A percentile compares a stretch with the other conserved stretches of the same genome.
Evolutionary conservation across 2,113 vertebrate species (phyloP).

Genomic region (Paralichthys olivaceus): DNA sequence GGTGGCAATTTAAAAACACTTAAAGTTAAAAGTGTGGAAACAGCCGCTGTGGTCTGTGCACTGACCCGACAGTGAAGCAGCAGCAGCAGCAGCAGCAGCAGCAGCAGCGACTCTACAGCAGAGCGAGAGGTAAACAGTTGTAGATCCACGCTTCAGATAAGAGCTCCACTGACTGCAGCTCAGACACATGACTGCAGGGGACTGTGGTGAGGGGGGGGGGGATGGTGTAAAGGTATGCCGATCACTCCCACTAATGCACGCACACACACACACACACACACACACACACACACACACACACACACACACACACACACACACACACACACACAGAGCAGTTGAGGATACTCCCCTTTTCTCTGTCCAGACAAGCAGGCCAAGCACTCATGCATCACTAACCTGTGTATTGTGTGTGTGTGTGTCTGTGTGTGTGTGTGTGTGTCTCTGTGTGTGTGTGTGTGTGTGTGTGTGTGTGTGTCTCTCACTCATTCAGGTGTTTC

Average conservation of each 20-base stretch:
- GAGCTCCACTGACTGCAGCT: neutral
- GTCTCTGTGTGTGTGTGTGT: neutral
- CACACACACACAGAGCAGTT: constrained; percentile 20
- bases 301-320: constrained; percentile 21
- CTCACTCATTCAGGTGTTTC: constrained; percentile 14
- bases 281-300: neutral
- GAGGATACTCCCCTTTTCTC: constrained; percentile 45
- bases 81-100: too few relatives aligned
- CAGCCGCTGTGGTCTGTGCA: neutral
- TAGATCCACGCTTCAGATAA: constrained; percentile 58
- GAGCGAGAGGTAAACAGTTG: constrained; percentile 38
- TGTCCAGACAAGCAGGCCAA: constrained; percentile 61
- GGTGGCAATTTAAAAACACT: neutral
- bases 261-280: constrained; percentile 22
- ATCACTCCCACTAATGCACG: constrained; percentile 60
- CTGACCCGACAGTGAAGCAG: neutral
- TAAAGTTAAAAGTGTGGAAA: neutral
- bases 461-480: constrained; percentile 17
- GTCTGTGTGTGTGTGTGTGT: constrained; percentile 17
- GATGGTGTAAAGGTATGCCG: constrained; percentile 72
- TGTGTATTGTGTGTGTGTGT: constrained; percentile 53
- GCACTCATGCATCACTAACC: constrained; percentile 73
- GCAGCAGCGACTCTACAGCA: neutral
- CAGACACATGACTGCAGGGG: constrained; percentile 9
- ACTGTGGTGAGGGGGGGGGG: constrained; percentile 12